Conservation (phyloP, 1,140 invertebrate genomes). For the Elymnias hypermnestra region DNA sequence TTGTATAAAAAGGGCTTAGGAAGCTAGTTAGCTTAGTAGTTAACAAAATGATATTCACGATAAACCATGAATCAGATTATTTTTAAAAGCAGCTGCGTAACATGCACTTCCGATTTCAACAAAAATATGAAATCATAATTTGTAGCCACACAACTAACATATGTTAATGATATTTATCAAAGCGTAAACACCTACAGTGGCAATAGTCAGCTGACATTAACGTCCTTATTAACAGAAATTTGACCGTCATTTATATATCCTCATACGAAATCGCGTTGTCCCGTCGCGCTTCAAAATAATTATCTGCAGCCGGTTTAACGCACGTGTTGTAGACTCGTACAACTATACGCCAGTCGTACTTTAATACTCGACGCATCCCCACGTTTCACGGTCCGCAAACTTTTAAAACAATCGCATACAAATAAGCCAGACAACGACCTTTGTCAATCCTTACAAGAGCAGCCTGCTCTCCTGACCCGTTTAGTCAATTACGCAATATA, state of each 20-base stretch:
- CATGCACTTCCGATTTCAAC: slow-evolving; percentile 1
- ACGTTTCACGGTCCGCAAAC: slow-evolving; percentile 32
- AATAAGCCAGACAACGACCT: not conserved
- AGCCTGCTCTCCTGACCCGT: slow-evolving; percentile 11
- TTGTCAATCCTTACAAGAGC: slow-evolving; percentile 5
- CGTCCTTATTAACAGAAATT: slow-evolving; percentile 21
- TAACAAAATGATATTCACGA: too few relatives aligned
- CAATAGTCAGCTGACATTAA: slow-evolving; percentile 7
- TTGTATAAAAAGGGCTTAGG: too few relatives aligned
- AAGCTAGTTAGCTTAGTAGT: too few relatives aligned
- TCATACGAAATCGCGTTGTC: slow-evolving; percentile 33
- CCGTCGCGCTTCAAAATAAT: slow-evolving; percentile 38
- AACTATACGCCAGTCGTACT: slow-evolving; percentile 33
- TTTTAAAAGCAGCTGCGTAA: too few relatives aligned
- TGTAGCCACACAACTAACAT: not conserved
- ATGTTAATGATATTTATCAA: not conserved
- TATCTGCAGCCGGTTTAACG: slow-evolving; percentile 41
- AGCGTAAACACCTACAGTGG: not conserved
- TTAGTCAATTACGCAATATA: slow-evolving; percentile 17
- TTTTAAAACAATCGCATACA: slow-evolving; percentile 6
- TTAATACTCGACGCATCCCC: slow-evolving; percentile 32
- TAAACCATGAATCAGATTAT: too few relatives aligned
- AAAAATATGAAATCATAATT: slow-evolving; percentile 3
- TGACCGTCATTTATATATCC: slow-evolving; percentile 29
- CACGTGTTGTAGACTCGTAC: slow-evolving; percentile 37